Base-by-base conservation (phyloP, 2,113 vertebrate genomes). In the Osmerus mordax region DNA sequence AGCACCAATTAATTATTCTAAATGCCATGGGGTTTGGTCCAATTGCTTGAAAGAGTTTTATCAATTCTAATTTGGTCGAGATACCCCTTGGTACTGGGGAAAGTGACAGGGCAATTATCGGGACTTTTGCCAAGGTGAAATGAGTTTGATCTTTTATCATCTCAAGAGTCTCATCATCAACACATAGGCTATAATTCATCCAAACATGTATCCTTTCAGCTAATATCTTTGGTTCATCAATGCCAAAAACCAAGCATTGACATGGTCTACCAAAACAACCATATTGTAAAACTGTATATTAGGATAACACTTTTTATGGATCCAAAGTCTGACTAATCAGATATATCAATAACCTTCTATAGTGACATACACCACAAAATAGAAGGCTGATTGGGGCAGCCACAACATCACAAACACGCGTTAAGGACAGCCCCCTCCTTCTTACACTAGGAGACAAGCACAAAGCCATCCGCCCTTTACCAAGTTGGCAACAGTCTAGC, bases 391-490 rank as follows among this genome's bases (percentile, higher is more conserved):
- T 28, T 21, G 60, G 25, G 60, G 28, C 25, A 15, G 60, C 25
- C 25, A 28, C 28, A 29, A 23, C 60, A 62, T 28, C 23, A 13
- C 28, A 14, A 14, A 28, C 16, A 28, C 23, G 28, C 60, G 15
- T 28, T 4, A 62, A 62, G 16, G 60, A 14, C 60, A 5, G 12
- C 14, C 14, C n/a, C 60, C 60, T 12, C n/a, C 61, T 19, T 18
- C 6, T 8, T 8, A 12, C 11, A 14, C n/a, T 52, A 60, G 0
- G 19, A 60, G 19, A 18, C 32, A 47, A 8, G 62, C 56, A 21
- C 56, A 18, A 8, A 59, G 21, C 78, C 76, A 86, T 78, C 83
- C 78, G 72, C 82, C 78, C 78, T 21, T 73, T 73, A 52, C 23
- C 75, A 68, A 62, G 29, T 47, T 62, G 56, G 36, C 72, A 52